Evolutionary conservation across 92 coral and sea anemone species (phyloP), one percentile per base, ranked within the genome.

Genomic region (Muricea muricata): DNA sequence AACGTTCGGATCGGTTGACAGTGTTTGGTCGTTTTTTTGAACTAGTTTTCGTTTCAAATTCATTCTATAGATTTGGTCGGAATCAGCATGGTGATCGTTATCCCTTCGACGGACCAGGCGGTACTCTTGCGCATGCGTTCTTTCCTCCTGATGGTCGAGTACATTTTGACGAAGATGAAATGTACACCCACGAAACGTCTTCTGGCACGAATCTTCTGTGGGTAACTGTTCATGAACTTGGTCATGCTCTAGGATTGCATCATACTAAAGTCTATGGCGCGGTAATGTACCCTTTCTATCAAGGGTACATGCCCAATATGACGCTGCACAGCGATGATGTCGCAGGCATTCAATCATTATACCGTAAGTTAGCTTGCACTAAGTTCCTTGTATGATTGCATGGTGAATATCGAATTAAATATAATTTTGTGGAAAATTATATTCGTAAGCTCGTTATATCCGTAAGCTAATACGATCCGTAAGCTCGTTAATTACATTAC

Each of bases 121-220:
- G 90, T 6, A 84, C 78, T 10, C 54, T 92, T 21, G 96, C 96
- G 81, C 96, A 92, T 90, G 96, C 96, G 60, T 52, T 52, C 73
- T 93, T 31, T 69, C 75, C 46, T 50, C 13, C 40, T 10, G 41
- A 68, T 33, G 75, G 75, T 14, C 56, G 79, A 46, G 48, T 73
- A 17, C 86, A 81, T 46, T 81, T 81, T 81, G 86, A 81, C 33
- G 65, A 39, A 23, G 86, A 81, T 7, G 86, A 82, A 45, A 2
- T 6, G 0, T 82, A 58, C 41, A 33, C 86, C n/a, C 30, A 39
- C 24, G 25, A 11, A 1, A 26, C 47, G 6, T 12, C 79, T 9
- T 24, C 48, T 11, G 86, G 86, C 4, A 60, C 26, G 7, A 61
- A 82, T 11, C 79, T 82, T 25, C 52, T 68, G 77, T 82, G 79